Evolutionary conservation across 2,797 vertebrate genomes (phyloP).

Genomic region (Cottoperca gobio): DNA sequence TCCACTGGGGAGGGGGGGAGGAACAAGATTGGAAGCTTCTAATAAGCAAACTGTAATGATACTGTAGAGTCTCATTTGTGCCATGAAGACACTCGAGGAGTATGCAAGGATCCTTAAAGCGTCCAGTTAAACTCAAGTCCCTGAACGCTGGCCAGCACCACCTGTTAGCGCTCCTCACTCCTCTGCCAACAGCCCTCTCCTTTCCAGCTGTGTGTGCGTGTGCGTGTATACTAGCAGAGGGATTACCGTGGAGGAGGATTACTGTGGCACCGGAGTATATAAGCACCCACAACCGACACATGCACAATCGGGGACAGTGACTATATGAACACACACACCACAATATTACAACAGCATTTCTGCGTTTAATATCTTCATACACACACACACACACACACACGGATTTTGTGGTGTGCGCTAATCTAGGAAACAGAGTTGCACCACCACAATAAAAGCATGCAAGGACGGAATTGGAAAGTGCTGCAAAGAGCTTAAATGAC

Average conservation of each 20-base stretch:
- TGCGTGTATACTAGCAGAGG: constrained; percentile 63
- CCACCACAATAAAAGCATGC: constrained; percentile 39
- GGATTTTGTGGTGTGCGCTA: not conserved
- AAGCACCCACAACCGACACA: constrained; percentile 47
- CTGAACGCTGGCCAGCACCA: constrained; percentile 67
- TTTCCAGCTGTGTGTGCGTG: constrained; percentile 71
- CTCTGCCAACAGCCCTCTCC: constrained; percentile 66
- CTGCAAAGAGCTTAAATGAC: not conserved
- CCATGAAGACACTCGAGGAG: constrained; percentile 47
- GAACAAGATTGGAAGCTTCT: not conserved
- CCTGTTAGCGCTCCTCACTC: constrained; percentile 76
- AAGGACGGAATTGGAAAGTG: not conserved
- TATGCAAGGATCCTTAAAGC: constrained; percentile 42
- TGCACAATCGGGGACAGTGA: constrained; percentile 25
- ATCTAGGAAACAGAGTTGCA: not conserved
- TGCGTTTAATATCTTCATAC: not conserved
- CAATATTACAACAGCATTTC: not conserved
- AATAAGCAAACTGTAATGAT: constrained; percentile 38
- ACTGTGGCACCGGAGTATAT: constrained; percentile 64
- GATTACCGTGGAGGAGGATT: constrained; percentile 78
- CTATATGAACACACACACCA: not conserved
- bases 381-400: no score
- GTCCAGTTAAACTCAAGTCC: constrained; percentile 54
- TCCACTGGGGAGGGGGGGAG: not conserved
- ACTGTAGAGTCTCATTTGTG: constrained; percentile 11